phyloP scores from a whole-genome alignment of 2,797 vertebrate genomes.

The Sebastes matsubarae region DNA sequence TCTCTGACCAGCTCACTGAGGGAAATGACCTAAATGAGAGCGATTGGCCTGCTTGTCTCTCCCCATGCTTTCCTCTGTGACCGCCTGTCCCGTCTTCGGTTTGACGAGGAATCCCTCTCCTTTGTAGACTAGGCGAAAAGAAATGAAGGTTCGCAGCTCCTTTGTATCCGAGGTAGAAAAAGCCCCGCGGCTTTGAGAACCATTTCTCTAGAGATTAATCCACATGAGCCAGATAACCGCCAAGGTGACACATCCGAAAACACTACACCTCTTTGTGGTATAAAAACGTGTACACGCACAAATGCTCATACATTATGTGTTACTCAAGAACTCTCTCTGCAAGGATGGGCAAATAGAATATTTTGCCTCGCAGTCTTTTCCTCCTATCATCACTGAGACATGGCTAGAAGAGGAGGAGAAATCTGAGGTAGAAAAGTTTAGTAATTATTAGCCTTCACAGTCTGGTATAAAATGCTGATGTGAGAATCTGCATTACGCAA shows the following conservation, averaged over 20 bases:
- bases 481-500: slow-evolving; percentile 13
- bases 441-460: slow-evolving; percentile 17
- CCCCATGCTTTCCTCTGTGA: slow-evolving; percentile 13
- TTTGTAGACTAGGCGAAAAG: slow-evolving; percentile 2
- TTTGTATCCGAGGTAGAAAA: slow-evolving; percentile 17
- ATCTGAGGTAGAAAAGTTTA: slow-evolving; percentile 4
- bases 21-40: slow-evolving; percentile 59
- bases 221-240: slow-evolving; percentile 51
- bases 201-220: slow-evolving; percentile 48
- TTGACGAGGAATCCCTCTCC: slow-evolving; percentile 11
- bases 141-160: background rate
- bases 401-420: background rate
- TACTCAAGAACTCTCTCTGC: slow-evolving; percentile 42
- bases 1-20: slow-evolving; percentile 35
- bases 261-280: background rate
- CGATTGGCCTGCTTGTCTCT: slow-evolving; percentile 27
- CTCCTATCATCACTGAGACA: background rate
- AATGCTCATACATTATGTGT: background rate
- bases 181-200: slow-evolving; percentile 29
- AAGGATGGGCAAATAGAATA: slow-evolving; percentile 42
- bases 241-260: slow-evolving; percentile 41
- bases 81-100: background rate
- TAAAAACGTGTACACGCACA: background rate
- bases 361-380: slow-evolving; percentile 24
- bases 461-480: slow-evolving; percentile 3